Evolutionary conservation across 2,113 vertebrate species (phyloP), one percentile per base, ranked within the genome.

Genomic region (Chaenogobius annularis): DNA sequence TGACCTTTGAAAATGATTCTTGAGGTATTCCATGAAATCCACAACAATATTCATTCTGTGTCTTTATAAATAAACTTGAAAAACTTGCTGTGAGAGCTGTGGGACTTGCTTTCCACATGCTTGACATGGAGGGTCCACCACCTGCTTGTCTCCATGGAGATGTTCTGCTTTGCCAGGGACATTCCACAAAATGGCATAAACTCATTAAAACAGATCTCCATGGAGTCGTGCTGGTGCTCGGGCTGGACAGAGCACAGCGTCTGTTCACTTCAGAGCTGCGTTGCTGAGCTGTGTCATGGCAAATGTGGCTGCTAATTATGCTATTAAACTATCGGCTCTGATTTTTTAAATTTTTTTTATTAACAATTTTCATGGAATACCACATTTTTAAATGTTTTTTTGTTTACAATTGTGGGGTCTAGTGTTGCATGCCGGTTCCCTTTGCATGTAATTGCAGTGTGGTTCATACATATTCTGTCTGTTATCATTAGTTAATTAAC

Each of bases 1-100:
- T 93, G 93, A 31, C 74, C 85, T 22, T 88, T 90, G 74, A 84
- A 64, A 73, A 69, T 84, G 64, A 82, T 22, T 59, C 4, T 59
- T 59, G 12, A 12, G 56, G 56, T 26, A 14, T 59, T 59, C 56
- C 23, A 31, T 59, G 56, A 59, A 59, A 31, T 43, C 7, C 40
- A 43, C 26, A 31, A 31, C 26, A 2, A 4, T 31, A 31, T 31
- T 31, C 1, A 31, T 31, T 31, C 4, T 31, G 26, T 31, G 26
- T 31, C 4, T 31, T 31, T 31, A 31, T 31, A 31, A 31, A 31
- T 31, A 31, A 31, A 31, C 4, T 31, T 31, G 26, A 31, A 31
- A 31, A 31, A 1, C 26, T 31, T 31, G 26, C 26, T 31, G 26
- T 31, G 26, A 31, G 26, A 31, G 26, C 26, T 31, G 26, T 31